Evolutionary conservation across 1,140 invertebrate genomes (phyloP), one percentile per base, ranked within the genome.

Genomic region (Microplitis mediator): DNA sequence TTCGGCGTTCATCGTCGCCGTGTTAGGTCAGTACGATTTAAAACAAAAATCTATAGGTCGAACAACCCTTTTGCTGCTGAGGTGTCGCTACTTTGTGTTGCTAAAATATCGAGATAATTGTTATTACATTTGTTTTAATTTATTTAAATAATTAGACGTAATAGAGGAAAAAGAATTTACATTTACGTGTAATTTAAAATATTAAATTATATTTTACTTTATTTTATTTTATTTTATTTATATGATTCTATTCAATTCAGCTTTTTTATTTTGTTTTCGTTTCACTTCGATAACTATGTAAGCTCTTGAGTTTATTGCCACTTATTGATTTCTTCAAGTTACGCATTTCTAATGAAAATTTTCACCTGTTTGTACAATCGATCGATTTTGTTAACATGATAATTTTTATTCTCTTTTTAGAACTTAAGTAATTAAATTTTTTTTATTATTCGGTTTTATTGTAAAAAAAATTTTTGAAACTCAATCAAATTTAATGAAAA

Each of bases 251-350:
- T 3, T 45, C 8, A 45, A 45, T 45, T 6, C 11, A 9, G 11
- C 8, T 45, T 45, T 45, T 45, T 56, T 56, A 16, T 56, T 56
- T 56, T 56, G 54, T 56, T 56, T 56, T 56, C 39, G 6, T 45
- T 45, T 11, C 39, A 45, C 34, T 64, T 64, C 1, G 11, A 45
- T 45, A 9, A 45, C 39, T 45, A 11, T 45, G 11, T 45, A 45
- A 45, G 39, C 39, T 72, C 74, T 75, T 52, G 71, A 73, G 70
- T 71, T 73, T 79, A 81, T 81, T 78, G 65, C 60, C 76, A 72
- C 75, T 81, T 81, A 81, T 81, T 81, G 80, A 81, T 81, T 79
- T 80, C 79, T 71, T 74, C 74, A 75, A 69, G 73, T 72, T 75
- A 74, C 74, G 72, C 76, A 77, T 79, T 45, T 45, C 39, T 45